A percentile compares a stretch with the other conserved stretches of the same genome.
Conservation (phyloP, 1,140 invertebrate species). For the Vollenhovia emeryi region DNA sequence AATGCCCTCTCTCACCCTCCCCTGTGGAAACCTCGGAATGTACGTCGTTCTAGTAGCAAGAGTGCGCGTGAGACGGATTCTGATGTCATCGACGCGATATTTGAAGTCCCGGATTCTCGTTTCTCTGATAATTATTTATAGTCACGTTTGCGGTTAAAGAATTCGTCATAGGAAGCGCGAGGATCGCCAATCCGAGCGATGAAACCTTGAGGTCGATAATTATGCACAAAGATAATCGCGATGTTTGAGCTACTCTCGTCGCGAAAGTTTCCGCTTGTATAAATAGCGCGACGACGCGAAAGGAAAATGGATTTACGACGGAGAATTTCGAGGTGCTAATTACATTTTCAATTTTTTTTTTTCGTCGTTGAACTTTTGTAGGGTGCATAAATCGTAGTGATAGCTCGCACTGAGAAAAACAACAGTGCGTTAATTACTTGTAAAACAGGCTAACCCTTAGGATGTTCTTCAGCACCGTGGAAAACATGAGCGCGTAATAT, state of each 20-base stretch:
- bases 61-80: constrained; percentile 43
- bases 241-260: neutral
- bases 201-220: neutral
- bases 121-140: neutral
- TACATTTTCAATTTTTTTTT: neutral
- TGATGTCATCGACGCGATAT: constrained; percentile 40
- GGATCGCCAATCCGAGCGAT: neutral
- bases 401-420: neutral
- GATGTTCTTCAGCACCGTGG: constrained; percentile 84
- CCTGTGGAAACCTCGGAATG: too few species aligned
- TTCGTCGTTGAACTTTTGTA: neutral
- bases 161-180: neutral
- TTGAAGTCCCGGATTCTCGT: neutral
- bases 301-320: neutral
- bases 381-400: neutral
- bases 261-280: neutral
- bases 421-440: neutral
- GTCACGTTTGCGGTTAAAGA: neutral
- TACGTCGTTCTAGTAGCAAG: constrained; percentile 72
- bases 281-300: neutral
- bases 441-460: constrained; percentile 82
- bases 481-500: constrained; percentile 86
- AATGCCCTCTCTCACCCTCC: too few species aligned
- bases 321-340: neutral
- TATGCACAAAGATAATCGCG: neutral